Percentiles rank a stretch among this genome's conserved stretches.
These are phyloP conservation scores for human DNA, from an alignment of 2,113 vertebrate species.

Conservation along the genomic window DNA sequence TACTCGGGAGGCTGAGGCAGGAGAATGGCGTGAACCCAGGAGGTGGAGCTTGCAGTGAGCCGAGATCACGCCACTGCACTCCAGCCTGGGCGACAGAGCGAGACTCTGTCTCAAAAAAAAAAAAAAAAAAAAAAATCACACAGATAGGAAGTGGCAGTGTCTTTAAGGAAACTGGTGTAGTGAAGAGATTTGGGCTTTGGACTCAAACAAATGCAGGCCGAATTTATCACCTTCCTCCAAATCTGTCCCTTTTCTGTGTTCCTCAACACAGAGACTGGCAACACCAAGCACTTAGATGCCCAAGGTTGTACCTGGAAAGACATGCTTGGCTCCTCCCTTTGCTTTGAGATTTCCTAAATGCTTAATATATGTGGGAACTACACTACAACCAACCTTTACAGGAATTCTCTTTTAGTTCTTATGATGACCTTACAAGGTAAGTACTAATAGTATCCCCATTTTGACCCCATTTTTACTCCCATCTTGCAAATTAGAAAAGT, in stretches of 20 bases:
- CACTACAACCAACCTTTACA: neutral
- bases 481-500: neutral
- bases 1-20: too few species aligned
- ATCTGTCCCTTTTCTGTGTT: neutral
- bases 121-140: neutral
- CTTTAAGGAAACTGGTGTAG: neutral
- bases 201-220: neutral
- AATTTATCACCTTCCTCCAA: neutral
- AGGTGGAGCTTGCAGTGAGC: too few species aligned
- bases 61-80: too few species aligned
- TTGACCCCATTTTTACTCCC: neutral
- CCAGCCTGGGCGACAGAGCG: too few species aligned
- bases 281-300: neutral
- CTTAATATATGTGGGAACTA: neutral
- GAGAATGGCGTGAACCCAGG: too few species aligned
- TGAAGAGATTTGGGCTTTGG: neutral
- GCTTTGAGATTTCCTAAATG: neutral
- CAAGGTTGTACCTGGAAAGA: neutral
- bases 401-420: neutral
- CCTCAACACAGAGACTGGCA: neutral
- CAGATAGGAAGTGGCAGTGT: neutral
- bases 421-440: neutral
- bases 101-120: too few species aligned
- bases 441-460: neutral
- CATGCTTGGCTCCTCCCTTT: neutral